phyloP scores from a whole-genome alignment of 1,140 invertebrate species.

The Macrocentrus cingulum region DNA sequence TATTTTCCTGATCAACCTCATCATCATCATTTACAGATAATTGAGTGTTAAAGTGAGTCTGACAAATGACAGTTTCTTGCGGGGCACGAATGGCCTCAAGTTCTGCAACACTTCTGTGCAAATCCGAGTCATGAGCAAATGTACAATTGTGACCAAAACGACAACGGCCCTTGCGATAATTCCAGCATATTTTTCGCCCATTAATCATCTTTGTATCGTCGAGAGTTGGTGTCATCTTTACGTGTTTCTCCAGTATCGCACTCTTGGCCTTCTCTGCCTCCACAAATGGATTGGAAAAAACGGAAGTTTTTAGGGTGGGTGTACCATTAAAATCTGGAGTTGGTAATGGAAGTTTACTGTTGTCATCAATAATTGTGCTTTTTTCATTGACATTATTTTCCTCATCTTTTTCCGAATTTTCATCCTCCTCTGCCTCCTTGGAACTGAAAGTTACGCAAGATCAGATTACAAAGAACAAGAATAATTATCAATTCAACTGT shows the following conservation, averaged over 20 bases:
- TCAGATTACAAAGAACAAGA: slow-evolving; percentile 58
- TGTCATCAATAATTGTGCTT: slow-evolving; percentile 13
- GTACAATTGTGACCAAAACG: slow-evolving; percentile 90
- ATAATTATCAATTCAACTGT: slow-evolving; percentile 34
- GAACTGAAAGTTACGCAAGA: slow-evolving; percentile 56
- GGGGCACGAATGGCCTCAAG: slow-evolving; percentile 61
- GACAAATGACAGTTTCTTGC: slow-evolving; percentile 56
- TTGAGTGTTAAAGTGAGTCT: slow-evolving; percentile 51
- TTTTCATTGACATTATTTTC: slow-evolving; percentile 27
- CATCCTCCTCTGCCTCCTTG: slow-evolving; percentile 44
- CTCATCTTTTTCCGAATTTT: slow-evolving; percentile 32
- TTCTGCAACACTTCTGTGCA: slow-evolving; percentile 64
- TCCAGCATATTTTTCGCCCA: slow-evolving; percentile 90
- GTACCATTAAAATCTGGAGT: slow-evolving; percentile 58
- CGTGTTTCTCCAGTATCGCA: slow-evolving; percentile 87
- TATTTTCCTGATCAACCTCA: slow-evolving; percentile 60
- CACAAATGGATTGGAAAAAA: slow-evolving; percentile 89
- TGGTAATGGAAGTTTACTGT: slow-evolving; percentile 59
- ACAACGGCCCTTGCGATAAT: slow-evolving; percentile 87
- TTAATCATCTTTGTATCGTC: slow-evolving; percentile 76
- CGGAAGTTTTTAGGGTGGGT: slow-evolving; percentile 62
- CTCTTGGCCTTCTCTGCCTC: slow-evolving; percentile 85
- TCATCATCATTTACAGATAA: slow-evolving; percentile 47
- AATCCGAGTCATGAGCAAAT: slow-evolving; percentile 88
- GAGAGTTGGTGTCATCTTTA: slow-evolving; percentile 80